phyloP scores from a whole-genome alignment of 2,797 vertebrate genomes.

The Anabas testudineus region DNA sequence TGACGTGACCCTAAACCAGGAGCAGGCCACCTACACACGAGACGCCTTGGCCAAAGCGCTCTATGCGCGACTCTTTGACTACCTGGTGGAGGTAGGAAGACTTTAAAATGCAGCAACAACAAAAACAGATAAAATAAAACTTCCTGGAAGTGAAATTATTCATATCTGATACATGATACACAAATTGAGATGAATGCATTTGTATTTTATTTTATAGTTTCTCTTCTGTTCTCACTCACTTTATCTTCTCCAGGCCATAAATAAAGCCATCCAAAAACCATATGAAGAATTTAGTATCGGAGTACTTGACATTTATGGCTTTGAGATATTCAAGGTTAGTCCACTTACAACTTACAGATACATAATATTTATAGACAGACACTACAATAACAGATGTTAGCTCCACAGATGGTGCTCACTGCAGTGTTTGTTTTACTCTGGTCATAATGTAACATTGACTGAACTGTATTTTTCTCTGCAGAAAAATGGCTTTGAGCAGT shows the following conservation, averaged over 20 bases:
- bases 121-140: background rate
- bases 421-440: conserved; percentile 13
- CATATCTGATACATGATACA: too few species aligned
- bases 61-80: conserved; percentile 93
- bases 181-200: background rate
- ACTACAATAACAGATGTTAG: conserved; percentile 6
- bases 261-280: conserved; percentile 94
- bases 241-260: conserved; percentile 87
- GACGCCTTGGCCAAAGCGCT: conserved; percentile 97
- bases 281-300: conserved; percentile 93
- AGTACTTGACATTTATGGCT: conserved; percentile 97
- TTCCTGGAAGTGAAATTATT: background rate
- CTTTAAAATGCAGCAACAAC: background rate
- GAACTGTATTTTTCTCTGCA: conserved; percentile 60
- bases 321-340: conserved; percentile 97
- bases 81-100: conserved; percentile 91
- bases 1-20: conserved; percentile 93
- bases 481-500: conserved; percentile 98
- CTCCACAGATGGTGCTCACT: conserved; percentile 8
- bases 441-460: conserved; percentile 16
- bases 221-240: background rate
- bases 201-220: background rate
- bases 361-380: conserved; percentile 19
- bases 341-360: background rate
- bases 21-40: conserved; percentile 94